Conservation (phyloP, 35 echinoderm and acorn worm genomes). For the Apostichopus californicus region DNA sequence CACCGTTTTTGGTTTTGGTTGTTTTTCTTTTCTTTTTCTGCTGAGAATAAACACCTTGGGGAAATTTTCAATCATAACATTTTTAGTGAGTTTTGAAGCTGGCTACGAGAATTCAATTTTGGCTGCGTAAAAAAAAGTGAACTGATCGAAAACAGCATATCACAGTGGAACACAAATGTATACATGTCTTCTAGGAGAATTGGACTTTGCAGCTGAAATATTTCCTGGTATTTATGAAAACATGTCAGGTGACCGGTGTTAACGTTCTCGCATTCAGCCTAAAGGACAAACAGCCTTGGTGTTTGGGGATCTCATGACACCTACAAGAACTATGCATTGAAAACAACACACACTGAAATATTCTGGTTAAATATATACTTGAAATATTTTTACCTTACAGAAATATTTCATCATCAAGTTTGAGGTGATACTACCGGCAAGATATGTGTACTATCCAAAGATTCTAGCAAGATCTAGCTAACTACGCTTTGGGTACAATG, state of each 20-base stretch:
- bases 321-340: no score
- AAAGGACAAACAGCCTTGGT: no score
- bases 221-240: background rate
- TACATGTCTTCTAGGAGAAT: background rate
- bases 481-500: no score
- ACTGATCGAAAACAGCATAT: background rate
- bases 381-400: no score
- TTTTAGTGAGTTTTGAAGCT: background rate
- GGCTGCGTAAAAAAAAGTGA: background rate
- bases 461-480: no score
- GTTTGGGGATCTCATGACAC: no score
- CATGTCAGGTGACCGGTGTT: background rate
- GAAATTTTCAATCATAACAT: slow-evolving; percentile 1
- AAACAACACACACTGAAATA: no score
- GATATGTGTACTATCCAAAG: no score
- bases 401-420: no score
- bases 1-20: background rate
- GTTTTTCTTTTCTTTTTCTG: no score
- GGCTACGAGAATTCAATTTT: background rate
- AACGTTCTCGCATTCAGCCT: background rate
- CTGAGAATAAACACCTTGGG: background rate
- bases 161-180: background rate
- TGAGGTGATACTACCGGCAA: no score
- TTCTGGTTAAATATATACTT: no score
- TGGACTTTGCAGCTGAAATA: background rate